These are phyloP conservation scores for Strix aluco DNA, from an alignment of 2,113 vertebrate genomes.

Conservation along the genomic window DNA sequence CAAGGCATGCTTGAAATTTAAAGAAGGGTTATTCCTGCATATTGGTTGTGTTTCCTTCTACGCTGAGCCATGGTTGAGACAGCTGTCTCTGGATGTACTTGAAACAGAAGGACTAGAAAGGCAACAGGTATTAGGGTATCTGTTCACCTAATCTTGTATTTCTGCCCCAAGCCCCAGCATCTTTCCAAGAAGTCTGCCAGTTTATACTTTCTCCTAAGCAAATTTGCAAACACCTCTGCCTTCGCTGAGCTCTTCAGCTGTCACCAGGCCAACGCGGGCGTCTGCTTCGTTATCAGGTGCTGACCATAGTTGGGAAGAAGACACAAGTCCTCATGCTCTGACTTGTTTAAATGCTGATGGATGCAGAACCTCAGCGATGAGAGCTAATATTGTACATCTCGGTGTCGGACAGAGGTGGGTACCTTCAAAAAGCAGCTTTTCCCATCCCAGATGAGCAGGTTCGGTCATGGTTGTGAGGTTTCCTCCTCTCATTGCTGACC, in stretches of 20 bases:
- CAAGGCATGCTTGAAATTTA: background rate
- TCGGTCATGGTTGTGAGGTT: background rate
- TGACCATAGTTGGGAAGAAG: background rate
- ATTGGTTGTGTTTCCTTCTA: background rate
- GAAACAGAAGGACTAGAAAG: background rate
- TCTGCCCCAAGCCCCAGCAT: background rate
- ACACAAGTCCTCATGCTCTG: background rate
- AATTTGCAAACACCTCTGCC: background rate
- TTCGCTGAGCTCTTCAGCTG: background rate
- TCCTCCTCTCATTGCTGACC: background rate
- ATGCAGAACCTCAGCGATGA: background rate
- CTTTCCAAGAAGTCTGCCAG: background rate
- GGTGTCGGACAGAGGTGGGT: background rate
- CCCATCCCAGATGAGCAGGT: background rate
- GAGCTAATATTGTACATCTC: background rate
- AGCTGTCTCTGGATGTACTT: background rate
- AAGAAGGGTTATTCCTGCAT: background rate
- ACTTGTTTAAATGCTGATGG: background rate
- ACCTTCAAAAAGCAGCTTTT: background rate
- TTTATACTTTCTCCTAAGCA: background rate
- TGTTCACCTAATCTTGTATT: background rate
- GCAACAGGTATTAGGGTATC: background rate
- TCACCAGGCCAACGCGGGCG: background rate
- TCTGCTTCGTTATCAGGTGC: background rate
- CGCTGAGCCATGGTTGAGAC: rapidly evolving